A percentile compares a stretch with the other conserved stretches of the same genome.
These are phyloP conservation scores for Chrysemys picta DNA, from an alignment of 2,113 vertebrate species.

Conservation along the genomic window DNA sequence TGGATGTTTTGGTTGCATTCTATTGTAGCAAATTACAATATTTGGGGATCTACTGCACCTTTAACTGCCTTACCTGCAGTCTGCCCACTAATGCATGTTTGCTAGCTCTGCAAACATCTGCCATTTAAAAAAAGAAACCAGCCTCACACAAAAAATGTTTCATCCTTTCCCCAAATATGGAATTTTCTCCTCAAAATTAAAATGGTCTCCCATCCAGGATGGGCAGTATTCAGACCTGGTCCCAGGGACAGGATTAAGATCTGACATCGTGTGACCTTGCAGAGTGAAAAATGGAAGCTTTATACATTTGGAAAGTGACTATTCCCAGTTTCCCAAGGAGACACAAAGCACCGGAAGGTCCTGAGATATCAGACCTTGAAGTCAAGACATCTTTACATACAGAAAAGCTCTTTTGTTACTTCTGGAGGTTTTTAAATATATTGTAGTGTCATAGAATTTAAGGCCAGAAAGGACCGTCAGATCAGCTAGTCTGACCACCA, in stretches of 20 bases:
- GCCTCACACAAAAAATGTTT: not conserved
- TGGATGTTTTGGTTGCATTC: not conserved
- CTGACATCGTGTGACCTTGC: not conserved
- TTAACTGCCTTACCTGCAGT: not conserved
- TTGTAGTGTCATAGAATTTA: no score
- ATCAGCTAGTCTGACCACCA: no score
- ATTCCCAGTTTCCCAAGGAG: not conserved
- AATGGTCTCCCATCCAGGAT: not conserved
- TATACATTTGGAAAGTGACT: not conserved
- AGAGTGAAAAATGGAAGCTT: not conserved
- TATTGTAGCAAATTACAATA: not conserved
- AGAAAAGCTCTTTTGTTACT: no score
- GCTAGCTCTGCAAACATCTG: not conserved
- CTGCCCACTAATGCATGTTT: fast-evolving
- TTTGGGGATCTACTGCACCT: not conserved
- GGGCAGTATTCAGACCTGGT: not conserved
- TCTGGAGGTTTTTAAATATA: no score
- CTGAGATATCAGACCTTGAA: fast-evolving
- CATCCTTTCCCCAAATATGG: not conserved
- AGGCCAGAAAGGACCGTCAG: no score
- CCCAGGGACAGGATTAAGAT: fast-evolving
- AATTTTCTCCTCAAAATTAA: slow-evolving; percentile 1
- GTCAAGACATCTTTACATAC: not conserved
- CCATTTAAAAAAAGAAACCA: not conserved
- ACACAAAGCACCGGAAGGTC: not conserved